Conservation (phyloP, 2,888 invertebrate species). For the Diplazon laetatorius region DNA sequence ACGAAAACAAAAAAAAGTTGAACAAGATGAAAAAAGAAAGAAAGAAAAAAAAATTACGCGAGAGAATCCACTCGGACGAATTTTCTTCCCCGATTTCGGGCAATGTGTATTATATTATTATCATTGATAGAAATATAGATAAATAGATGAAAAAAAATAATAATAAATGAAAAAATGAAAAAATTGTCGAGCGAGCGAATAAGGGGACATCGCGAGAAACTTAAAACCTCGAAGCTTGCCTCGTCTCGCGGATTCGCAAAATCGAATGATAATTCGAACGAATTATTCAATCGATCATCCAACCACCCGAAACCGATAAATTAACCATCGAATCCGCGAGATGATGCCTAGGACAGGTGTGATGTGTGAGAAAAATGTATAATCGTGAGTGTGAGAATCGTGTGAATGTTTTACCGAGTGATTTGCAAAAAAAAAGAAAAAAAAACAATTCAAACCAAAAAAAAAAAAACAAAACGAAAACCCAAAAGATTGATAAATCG, state of each 20-base stretch:
- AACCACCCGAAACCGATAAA: slow-evolving; percentile 66
- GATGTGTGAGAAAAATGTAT: slow-evolving; percentile 62
- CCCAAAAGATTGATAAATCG: slow-evolving; percentile 28
- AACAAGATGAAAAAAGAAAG: slow-evolving; percentile 6
- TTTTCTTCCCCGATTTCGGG: slow-evolving; percentile 41
- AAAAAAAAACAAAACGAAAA: not conserved
- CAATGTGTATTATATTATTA: slow-evolving; percentile 29
- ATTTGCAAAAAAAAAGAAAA: not conserved
- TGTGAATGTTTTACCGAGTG: slow-evolving; percentile 61
- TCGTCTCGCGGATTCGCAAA: slow-evolving; percentile 80
- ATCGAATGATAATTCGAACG: slow-evolving; percentile 21
- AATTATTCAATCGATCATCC: slow-evolving; percentile 35
- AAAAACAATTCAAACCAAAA: not conserved
- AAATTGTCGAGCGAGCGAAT: slow-evolving; percentile 81
- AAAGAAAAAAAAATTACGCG: slow-evolving; percentile 5
- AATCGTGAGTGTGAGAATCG: no score
- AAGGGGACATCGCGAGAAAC: slow-evolving; percentile 71
- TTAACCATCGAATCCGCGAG: slow-evolving; percentile 77
- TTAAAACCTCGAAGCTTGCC: slow-evolving; percentile 74
- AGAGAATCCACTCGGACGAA: not conserved
- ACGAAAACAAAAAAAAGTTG: slow-evolving; percentile 24
- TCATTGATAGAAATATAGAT: slow-evolving; percentile 27
- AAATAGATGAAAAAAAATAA: not conserved
- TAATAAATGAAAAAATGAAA: slow-evolving; percentile 33
- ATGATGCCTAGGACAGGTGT: slow-evolving; percentile 75